These are phyloP conservation scores for Paramormyrops hopkinsi DNA, from an alignment of 2,797 vertebrate genomes.

Conservation along the genomic window DNA sequence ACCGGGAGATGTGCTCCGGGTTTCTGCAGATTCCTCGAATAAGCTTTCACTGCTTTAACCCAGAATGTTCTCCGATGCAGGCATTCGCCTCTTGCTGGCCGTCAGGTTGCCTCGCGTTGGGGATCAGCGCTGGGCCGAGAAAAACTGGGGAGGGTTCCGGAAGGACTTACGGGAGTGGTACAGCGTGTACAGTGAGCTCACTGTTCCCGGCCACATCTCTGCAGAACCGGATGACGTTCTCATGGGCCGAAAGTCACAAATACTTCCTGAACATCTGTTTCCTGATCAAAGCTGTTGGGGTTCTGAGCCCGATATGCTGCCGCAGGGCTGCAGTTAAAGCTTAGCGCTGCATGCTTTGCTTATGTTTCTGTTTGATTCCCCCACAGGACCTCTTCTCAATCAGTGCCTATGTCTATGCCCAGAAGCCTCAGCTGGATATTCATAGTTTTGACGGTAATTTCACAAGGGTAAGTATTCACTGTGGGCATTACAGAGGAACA, in stretches of 20 bases:
- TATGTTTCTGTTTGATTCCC: slow-evolving; percentile 30
- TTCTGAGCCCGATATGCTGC: background rate
- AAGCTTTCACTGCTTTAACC: background rate
- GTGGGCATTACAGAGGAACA: background rate
- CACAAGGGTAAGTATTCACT: slow-evolving; percentile 74
- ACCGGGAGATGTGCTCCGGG: background rate
- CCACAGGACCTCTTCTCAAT: slow-evolving; percentile 93
- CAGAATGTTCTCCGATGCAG: background rate
- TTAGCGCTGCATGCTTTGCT: slow-evolving; percentile 6
- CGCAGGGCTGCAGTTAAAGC: background rate
- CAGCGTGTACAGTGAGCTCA: background rate
- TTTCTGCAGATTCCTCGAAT: background rate
- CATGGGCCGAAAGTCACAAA: slow-evolving; percentile 16
- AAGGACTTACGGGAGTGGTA: background rate
- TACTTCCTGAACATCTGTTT: slow-evolving; percentile 22
- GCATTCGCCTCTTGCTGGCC: background rate
- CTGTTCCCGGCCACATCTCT: background rate
- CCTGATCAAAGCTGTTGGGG: slow-evolving; percentile 16
- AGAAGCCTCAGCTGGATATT: slow-evolving; percentile 95
- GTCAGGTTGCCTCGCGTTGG: background rate
- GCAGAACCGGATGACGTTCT: background rate
- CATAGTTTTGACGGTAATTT: slow-evolving; percentile 98
- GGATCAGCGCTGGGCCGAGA: background rate
- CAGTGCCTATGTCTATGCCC: slow-evolving; percentile 84
- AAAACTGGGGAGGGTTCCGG: background rate